A percentile compares a stretch with the other conserved stretches of the same genome.
Conservation (phyloP, 1,140 invertebrate species). For the Cryptotermes secundus region DNA sequence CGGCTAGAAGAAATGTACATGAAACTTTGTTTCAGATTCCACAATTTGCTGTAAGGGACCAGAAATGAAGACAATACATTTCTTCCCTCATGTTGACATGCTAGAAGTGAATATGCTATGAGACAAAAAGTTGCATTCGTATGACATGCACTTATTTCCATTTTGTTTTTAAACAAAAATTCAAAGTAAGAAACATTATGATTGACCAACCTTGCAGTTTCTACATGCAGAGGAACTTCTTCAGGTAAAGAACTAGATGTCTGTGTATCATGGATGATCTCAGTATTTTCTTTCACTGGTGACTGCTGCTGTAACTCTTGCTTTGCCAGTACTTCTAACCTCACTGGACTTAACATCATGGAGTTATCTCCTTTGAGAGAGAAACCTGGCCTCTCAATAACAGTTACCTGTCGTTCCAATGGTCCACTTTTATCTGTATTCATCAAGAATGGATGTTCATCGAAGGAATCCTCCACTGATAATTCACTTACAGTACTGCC, state of each 20-base stretch:
- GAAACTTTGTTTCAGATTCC: too few relatives aligned
- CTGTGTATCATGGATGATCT: background rate
- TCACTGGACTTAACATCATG: background rate
- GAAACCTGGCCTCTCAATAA: constrained; percentile 25
- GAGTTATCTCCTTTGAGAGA: background rate
- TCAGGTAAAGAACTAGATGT: background rate
- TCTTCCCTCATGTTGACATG: background rate
- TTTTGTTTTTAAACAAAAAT: background rate
- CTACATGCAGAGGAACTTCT: background rate
- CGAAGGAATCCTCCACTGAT: constrained; percentile 37
- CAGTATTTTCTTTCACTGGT: background rate
- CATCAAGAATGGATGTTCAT: constrained; percentile 42
- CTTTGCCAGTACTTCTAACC: background rate
- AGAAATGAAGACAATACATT: background rate
- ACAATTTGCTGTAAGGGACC: background rate
- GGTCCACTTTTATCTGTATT: constrained; percentile 36
- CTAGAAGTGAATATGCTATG: background rate
- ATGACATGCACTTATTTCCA: background rate
- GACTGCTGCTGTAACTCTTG: background rate
- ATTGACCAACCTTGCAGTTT: constrained; percentile 2
- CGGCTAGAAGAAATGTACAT: too few relatives aligned
- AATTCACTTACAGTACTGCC: constrained; percentile 14
- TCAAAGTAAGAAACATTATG: background rate
- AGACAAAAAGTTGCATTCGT: too few relatives aligned
- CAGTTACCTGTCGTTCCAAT: constrained; percentile 28